Conservation (phyloP, 2,113 vertebrate genomes). For the Mellivora capensis region DNA sequence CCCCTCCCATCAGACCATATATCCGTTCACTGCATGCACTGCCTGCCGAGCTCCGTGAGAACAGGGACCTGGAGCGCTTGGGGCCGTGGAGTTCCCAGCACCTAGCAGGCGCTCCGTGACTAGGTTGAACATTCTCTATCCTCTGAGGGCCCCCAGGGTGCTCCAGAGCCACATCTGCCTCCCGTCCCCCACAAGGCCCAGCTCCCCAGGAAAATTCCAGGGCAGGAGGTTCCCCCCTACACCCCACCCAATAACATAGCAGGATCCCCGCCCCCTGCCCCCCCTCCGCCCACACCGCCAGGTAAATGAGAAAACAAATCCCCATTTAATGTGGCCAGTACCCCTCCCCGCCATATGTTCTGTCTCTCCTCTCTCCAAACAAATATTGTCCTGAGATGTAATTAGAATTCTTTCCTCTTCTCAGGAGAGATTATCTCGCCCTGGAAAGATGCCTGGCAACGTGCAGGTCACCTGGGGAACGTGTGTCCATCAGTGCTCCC, state of each 20-base stretch:
- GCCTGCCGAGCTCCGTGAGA: not conserved
- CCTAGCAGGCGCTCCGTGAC: fast-evolving
- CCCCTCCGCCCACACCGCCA: fast-evolving
- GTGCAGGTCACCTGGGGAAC: not conserved
- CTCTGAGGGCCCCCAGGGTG: not conserved
- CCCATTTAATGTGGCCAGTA: not conserved
- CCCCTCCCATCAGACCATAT: no score
- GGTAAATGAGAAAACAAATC: constrained; percentile 53
- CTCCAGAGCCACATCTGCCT: not conserved
- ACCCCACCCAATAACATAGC: not conserved
- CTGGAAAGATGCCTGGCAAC: not conserved
- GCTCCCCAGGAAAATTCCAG: not conserved
- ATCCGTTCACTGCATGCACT: not conserved
- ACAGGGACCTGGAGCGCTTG: not conserved
- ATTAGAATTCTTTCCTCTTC: constrained; percentile 77
- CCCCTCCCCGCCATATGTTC: constrained; percentile 69
- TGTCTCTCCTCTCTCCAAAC: constrained; percentile 71
- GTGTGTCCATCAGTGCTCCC: not conserved
- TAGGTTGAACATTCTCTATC: fast-evolving
- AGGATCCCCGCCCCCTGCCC: fast-evolving
- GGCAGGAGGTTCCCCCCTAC: not conserved
- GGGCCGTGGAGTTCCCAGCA: fast-evolving
- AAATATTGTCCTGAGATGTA: constrained; percentile 75
- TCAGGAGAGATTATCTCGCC: constrained; percentile 65
- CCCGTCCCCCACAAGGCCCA: not conserved